These are phyloP conservation scores for Phasianus colchicus DNA, from an alignment of 2,113 vertebrate species.

Conservation along the genomic window DNA sequence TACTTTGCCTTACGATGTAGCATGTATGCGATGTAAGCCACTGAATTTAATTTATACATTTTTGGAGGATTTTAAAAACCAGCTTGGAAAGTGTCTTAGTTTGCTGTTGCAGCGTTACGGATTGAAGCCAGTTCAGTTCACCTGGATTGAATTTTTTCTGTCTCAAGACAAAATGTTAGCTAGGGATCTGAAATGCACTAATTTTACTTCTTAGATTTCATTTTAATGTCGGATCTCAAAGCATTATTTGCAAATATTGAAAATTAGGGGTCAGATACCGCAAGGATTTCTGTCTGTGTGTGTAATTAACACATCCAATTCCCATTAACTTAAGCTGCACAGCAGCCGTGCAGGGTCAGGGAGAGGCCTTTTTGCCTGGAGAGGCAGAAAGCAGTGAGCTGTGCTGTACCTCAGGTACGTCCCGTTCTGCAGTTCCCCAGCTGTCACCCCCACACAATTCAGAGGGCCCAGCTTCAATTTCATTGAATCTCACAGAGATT, in stretches of 20 bases:
- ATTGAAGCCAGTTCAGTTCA: constrained; percentile 30
- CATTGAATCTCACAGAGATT: background rate
- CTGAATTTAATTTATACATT: constrained; percentile 83
- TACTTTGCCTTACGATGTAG: constrained; percentile 73
- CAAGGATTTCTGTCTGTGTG: background rate
- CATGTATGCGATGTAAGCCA: constrained; percentile 69
- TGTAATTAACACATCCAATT: background rate
- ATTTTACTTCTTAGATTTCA: constrained; percentile 60
- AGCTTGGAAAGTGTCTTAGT: constrained; percentile 55
- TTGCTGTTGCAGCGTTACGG: constrained; percentile 63
- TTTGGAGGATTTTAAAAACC: constrained; percentile 62
- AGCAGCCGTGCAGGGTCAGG: background rate
- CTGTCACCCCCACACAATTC: background rate
- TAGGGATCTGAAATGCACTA: constrained; percentile 70
- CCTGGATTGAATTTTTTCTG: constrained; percentile 40
- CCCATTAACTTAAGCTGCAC: background rate
- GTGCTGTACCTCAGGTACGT: constrained; percentile 44
- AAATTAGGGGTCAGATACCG: constrained; percentile 12
- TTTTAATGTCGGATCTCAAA: constrained; percentile 63
- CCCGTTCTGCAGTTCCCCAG: background rate
- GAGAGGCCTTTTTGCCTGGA: no score
- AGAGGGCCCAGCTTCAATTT: constrained; percentile 4
- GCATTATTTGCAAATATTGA: constrained; percentile 54
- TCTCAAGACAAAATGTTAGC: constrained; percentile 42
- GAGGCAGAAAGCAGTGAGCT: constrained; percentile 32